These are phyloP conservation scores for Formicarius rufipectus DNA, from an alignment of 2,113 vertebrate species.

Conservation along the genomic window DNA sequence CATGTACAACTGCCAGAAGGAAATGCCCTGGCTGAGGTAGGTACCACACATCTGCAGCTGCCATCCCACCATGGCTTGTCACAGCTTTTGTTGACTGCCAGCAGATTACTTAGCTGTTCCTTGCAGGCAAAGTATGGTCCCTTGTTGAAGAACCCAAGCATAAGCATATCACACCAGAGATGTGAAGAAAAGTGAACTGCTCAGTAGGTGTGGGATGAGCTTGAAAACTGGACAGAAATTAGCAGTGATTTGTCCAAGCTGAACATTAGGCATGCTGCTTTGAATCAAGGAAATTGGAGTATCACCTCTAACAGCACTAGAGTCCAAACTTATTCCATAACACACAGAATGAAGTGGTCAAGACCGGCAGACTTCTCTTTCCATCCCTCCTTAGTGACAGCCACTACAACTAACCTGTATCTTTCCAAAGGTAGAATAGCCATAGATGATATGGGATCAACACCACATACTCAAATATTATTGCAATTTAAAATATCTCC, in stretches of 20 bases:
- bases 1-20: neutral
- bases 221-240: neutral
- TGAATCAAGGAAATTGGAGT: neutral
- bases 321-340: neutral
- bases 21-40: neutral
- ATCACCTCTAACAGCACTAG: neutral
- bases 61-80: neutral
- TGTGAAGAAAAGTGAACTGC: neutral
- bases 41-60: neutral
- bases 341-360: neutral
- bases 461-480: neutral
- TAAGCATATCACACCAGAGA: neutral
- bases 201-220: neutral
- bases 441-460: neutral
- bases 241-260: neutral
- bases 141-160: neutral
- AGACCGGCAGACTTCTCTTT: neutral
- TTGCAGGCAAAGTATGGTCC: neutral
- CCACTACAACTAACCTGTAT: fast-evolving
- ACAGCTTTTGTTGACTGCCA: neutral
- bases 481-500: neutral
- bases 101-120: neutral
- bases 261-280: neutral
- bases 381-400: neutral
- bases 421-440: neutral